A percentile compares a stretch with the other conserved stretches of the same genome.
Conservation (phyloP, 2,797 vertebrate species). For the Halcyon leucocephala region DNA sequence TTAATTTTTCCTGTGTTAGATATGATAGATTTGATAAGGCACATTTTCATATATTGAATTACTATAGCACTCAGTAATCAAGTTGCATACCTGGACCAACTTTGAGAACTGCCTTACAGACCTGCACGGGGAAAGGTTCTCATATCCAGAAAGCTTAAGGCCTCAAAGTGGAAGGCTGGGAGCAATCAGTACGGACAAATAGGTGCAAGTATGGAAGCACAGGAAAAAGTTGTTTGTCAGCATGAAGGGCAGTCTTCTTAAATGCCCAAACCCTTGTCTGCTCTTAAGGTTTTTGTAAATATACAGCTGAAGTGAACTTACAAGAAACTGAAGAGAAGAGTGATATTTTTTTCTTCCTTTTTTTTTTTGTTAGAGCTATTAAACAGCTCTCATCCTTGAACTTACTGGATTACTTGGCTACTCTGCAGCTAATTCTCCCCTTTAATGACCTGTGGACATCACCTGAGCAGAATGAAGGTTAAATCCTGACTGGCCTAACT, state of each 20-base stretch:
- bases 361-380: not conserved
- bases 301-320: not conserved
- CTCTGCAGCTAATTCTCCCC: not conserved
- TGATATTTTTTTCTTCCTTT: too few species aligned
- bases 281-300: not conserved
- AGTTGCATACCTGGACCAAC: not conserved
- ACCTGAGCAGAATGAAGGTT: slow-evolving; percentile 16
- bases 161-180: not conserved
- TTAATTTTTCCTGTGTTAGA: too few species aligned
- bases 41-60: not conserved
- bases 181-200: not conserved
- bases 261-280: not conserved
- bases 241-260: not conserved
- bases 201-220: not conserved
- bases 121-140: not conserved
- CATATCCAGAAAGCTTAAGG: not conserved
- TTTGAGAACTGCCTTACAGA: not conserved
- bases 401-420: not conserved
- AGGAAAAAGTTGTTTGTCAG: not conserved
- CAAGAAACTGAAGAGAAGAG: not conserved
- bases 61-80: not conserved
- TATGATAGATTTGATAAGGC: not conserved
- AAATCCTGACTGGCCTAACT: not conserved
- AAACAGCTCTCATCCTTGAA: not conserved
- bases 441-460: not conserved